Conservation (phyloP, 1,140 invertebrate species). For the Zaprionus taronus region DNA sequence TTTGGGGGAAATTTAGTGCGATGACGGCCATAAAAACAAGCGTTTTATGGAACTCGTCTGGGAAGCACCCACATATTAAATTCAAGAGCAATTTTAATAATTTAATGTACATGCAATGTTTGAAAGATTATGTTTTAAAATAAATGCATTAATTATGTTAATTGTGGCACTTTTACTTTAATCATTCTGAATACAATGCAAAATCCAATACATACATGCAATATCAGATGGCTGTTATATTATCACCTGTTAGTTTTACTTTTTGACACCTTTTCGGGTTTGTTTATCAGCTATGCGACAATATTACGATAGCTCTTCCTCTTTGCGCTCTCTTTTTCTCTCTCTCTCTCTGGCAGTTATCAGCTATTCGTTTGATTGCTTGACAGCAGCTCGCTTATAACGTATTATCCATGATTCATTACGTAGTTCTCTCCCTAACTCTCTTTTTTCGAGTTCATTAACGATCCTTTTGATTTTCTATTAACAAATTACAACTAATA, state of each 20-base stretch:
- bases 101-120: background rate
- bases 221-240: slow-evolving; percentile 19
- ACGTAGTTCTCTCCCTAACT: slow-evolving; percentile 21
- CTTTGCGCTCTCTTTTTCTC: slow-evolving; percentile 8
- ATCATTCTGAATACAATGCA: background rate
- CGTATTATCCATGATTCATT: slow-evolving; percentile 53
- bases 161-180: background rate
- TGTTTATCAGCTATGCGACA: slow-evolving; percentile 49
- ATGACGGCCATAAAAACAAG: slow-evolving; percentile 41
- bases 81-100: slow-evolving; percentile 19
- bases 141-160: background rate
- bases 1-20: slow-evolving; percentile 26
- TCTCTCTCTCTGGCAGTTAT: slow-evolving; percentile 50
- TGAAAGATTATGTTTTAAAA: background rate
- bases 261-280: slow-evolving; percentile 43
- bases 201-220: background rate
- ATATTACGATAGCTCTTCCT: slow-evolving; percentile 29
- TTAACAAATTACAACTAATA: slow-evolving; percentile 35
- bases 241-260: slow-evolving; percentile 32
- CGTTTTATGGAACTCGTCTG: slow-evolving; percentile 41
- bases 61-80: slow-evolving; percentile 4
- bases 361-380: slow-evolving; percentile 39
- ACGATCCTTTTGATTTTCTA: slow-evolving; percentile 38
- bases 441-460: slow-evolving; percentile 24
- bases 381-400: slow-evolving; percentile 32